Conservation (phyloP, 2,888 invertebrate genomes). For the Pelosia muscerda region DNA sequence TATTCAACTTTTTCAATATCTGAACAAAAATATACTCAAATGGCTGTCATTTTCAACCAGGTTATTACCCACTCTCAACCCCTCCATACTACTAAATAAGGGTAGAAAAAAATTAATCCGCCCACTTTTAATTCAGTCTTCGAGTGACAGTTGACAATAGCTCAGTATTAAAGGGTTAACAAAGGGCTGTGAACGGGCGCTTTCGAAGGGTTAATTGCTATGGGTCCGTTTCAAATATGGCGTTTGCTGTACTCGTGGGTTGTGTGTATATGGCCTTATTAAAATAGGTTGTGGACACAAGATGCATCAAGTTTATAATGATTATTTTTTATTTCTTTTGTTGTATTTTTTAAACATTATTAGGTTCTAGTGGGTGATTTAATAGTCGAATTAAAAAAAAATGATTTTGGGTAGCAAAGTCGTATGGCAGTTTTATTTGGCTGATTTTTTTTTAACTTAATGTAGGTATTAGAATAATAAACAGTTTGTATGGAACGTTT, state of each 20-base stretch:
- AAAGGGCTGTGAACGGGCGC: slow-evolving; percentile 77
- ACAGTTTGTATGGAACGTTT: too few species aligned
- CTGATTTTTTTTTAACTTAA: too few species aligned
- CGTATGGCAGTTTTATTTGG: too few species aligned
- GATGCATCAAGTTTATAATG: not conserved
- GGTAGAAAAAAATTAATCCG: slow-evolving; percentile 69
- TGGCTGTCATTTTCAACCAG: slow-evolving; percentile 74
- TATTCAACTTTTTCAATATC: slow-evolving; percentile 19
- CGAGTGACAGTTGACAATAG: slow-evolving; percentile 84
- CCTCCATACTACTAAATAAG: slow-evolving; percentile 61
- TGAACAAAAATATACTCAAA: slow-evolving; percentile 57
- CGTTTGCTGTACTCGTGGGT: slow-evolving; percentile 49
- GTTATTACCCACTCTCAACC: slow-evolving; percentile 79
- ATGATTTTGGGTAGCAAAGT: too few species aligned
- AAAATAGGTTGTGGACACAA: slow-evolving; percentile 16
- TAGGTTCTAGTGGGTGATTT: too few species aligned
- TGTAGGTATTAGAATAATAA: too few species aligned
- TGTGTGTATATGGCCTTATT: slow-evolving; percentile 26
- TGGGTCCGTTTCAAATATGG: slow-evolving; percentile 70
- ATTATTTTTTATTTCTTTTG: not conserved
- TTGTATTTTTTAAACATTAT: too few species aligned
- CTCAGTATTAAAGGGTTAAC: slow-evolving; percentile 78
- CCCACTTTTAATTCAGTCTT: slow-evolving; percentile 82
- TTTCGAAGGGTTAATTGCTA: slow-evolving; percentile 82
- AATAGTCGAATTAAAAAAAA: too few species aligned